A percentile compares a stretch with the other conserved stretches of the same genome.
Evolutionary conservation across 2,797 vertebrate genomes (phyloP).

Genomic region (Galago senegalensis): DNA sequence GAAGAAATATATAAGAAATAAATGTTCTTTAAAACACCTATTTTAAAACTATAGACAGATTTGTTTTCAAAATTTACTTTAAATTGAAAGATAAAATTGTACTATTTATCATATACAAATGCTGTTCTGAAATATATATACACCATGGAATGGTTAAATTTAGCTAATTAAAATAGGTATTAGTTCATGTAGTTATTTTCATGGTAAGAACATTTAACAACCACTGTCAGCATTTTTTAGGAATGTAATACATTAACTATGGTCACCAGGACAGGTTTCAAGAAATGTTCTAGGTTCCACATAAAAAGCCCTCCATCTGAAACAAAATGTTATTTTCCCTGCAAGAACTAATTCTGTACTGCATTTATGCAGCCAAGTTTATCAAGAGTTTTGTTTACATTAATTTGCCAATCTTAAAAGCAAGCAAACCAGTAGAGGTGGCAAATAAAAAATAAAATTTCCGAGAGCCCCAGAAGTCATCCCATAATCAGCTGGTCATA

Average conservation of each 20-base stretch:
- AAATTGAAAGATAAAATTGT: not conserved
- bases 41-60: conserved; percentile 49
- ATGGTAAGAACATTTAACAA: not conserved
- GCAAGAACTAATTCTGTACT: not conserved
- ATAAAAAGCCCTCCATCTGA: conserved; percentile 31
- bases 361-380: conserved; percentile 45
- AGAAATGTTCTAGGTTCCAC: not conserved
- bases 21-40: conserved; percentile 44
- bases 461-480: not conserved
- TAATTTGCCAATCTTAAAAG: conserved; percentile 26
- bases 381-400: conserved; percentile 7
- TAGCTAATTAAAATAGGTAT: not conserved
- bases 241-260: not conserved
- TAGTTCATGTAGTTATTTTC: not conserved
- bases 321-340: conserved; percentile 55
- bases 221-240: not conserved
- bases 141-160: not conserved
- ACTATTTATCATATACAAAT: not conserved
- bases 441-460: not conserved
- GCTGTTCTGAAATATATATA: not conserved
- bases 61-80: not conserved
- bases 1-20: conserved; percentile 63
- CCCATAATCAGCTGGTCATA: not conserved
- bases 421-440: not conserved
- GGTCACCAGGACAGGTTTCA: not conserved